These are phyloP conservation scores for Threskiornis aethiopicus DNA, from an alignment of 2,797 vertebrate genomes.

Conservation along the genomic window DNA sequence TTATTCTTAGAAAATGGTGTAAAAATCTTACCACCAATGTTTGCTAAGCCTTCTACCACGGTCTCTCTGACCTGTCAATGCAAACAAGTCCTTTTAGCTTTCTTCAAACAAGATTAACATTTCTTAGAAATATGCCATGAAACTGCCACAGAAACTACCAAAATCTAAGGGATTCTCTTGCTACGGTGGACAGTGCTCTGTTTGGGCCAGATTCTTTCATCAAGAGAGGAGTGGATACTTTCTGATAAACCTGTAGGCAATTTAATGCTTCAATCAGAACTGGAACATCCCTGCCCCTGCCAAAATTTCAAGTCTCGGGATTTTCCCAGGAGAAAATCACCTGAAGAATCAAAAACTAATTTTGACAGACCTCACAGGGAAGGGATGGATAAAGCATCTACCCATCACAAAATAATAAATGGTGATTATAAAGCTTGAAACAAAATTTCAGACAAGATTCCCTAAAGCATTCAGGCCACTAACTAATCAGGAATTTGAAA, in stretches of 20 bases:
- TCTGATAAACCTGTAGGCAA: background rate
- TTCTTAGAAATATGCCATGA: background rate
- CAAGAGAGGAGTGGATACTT: background rate
- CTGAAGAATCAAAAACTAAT: background rate
- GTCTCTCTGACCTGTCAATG: constrained; percentile 88
- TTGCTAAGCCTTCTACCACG: constrained; percentile 85
- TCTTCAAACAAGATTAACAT: background rate
- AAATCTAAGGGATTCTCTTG: background rate
- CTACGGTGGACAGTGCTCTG: background rate
- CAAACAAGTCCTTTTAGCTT: background rate
- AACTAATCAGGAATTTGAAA: background rate
- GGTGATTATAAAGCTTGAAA: background rate
- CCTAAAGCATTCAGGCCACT: background rate
- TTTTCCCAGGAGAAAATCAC: background rate
- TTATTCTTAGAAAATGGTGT: background rate
- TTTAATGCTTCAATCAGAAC: background rate
- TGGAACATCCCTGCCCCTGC: background rate
- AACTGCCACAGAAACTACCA: background rate
- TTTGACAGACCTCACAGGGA: background rate
- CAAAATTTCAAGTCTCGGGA: background rate
- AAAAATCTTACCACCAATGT: constrained; percentile 87
- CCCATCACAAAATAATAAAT: background rate
- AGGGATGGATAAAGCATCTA: background rate
- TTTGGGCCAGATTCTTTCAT: background rate
- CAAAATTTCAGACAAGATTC: background rate